These are phyloP conservation scores for Ophion ellenae DNA, from an alignment of 2,888 invertebrate species.

Conservation along the genomic window DNA sequence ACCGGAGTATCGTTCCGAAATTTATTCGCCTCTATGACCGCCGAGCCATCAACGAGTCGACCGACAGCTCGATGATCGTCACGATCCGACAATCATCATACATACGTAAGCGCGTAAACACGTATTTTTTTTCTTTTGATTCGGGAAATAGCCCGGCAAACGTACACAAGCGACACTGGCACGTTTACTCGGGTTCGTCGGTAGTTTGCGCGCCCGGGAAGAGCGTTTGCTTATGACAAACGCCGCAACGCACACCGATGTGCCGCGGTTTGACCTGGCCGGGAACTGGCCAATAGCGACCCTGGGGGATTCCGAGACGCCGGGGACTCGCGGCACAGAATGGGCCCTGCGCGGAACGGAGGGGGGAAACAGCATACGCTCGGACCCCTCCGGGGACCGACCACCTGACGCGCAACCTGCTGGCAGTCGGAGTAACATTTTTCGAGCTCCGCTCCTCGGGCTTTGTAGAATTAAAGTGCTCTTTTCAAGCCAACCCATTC, in stretches of 20 bases:
- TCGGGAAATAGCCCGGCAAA: background rate
- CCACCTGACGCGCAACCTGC: slow-evolving; percentile 78
- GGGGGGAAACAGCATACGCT: slow-evolving; percentile 5
- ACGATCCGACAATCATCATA: background rate
- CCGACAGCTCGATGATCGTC: background rate
- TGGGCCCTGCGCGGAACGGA: slow-evolving; percentile 1
- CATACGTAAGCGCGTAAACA: background rate
- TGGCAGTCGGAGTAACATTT: slow-evolving; percentile 68
- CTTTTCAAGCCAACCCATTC: background rate
- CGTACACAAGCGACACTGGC: background rate
- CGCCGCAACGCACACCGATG: slow-evolving; percentile 70
- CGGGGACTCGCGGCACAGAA: slow-evolving; percentile 50
- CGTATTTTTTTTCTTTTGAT: background rate
- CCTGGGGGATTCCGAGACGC: slow-evolving; percentile 71
- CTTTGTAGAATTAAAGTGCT: background rate
- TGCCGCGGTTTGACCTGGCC: slow-evolving; percentile 79
- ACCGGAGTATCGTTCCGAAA: background rate
- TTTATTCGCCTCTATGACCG: background rate
- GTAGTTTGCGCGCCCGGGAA: background rate
- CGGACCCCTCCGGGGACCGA: slow-evolving; percentile 55
- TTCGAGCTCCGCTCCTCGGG: background rate
- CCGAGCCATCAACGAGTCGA: background rate
- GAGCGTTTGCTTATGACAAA: slow-evolving; percentile 55
- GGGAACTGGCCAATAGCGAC: slow-evolving; percentile 75
- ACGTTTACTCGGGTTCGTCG: slow-evolving; percentile 12